These are phyloP conservation scores for Muscicapa comitata DNA, from an alignment of 2,797 vertebrate species.

Conservation along the genomic window DNA sequence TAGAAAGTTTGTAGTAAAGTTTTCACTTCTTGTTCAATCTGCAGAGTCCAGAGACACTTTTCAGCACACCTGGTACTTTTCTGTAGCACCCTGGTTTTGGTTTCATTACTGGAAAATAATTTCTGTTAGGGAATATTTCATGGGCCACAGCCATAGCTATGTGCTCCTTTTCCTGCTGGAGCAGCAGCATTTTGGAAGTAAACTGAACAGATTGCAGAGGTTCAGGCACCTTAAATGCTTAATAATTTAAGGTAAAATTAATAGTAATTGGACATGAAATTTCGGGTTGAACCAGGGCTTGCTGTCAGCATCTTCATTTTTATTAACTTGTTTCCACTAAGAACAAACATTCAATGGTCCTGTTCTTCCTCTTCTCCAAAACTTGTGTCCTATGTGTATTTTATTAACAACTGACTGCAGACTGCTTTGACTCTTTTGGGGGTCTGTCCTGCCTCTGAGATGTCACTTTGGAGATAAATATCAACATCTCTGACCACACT, in stretches of 20 bases:
- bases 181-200: neutral
- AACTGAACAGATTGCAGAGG: neutral
- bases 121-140: neutral
- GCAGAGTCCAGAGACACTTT: neutral
- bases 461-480: neutral
- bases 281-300: neutral
- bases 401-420: neutral
- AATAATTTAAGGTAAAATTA: too few species aligned
- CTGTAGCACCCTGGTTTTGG: neutral
- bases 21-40: neutral
- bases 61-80: neutral
- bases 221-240: neutral
- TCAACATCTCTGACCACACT: neutral
- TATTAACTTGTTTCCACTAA: neutral
- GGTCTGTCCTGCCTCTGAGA: neutral
- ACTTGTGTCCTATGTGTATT: neutral
- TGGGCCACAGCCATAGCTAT: fast-evolving
- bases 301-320: neutral
- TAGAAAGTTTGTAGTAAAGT: neutral
- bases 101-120: neutral
- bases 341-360: neutral
- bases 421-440: neutral
- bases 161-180: neutral
- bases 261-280: too few species aligned
- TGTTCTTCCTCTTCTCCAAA: neutral